Evolutionary conservation across 1,140 invertebrate genomes (phyloP), one percentile per base, ranked within the genome.

Genomic region (Monochamus saltuarius): DNA sequence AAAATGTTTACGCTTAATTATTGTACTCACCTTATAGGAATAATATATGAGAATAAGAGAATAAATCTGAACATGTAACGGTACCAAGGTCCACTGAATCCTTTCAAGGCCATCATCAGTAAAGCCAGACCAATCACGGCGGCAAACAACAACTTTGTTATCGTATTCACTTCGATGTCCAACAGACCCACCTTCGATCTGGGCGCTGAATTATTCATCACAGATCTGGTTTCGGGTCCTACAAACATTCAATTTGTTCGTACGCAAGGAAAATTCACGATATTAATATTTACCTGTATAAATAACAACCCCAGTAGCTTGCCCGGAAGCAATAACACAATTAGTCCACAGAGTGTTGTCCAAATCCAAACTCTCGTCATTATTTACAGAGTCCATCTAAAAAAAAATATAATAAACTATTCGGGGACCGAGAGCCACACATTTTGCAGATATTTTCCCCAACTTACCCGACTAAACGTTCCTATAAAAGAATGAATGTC

Each of bases 341-440:
- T 98, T 98, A 4, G 97, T 94, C 98, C 98, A 99, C 13, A 99
- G 77, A 0, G 97, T 98, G 76, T 99, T 99, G 75, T 99, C 95
- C 17, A 99, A 89, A 72, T 89, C 91, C 13, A 99, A 81, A 47
- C 94, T 90, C 65, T 91, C 90, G 75, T 92, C 86, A 74, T 80
- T 67, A 65, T 77, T 83, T 65, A 72, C 79, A 77, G 76, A 86
- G 81, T 82, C 85, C 65, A 84, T 79, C 83, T 86, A 46, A 34
- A 62, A 66, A 59, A 13, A 56, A 56, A 43, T 36, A 47, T 47
- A 43, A 14, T 4, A 50, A 11, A 29, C 22, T 49, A n/a, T n/a
- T n/a, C n/a, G n/a, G n/a, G n/a, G n/a, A n/a, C n/a, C n/a, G n/a
- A n/a, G n/a, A n/a, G n/a, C n/a, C n/a, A n/a, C n/a, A n/a, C n/a